Evolutionary conservation across 2,113 vertebrate genomes (phyloP).

Genomic region (Oncorhynchus kisutch): DNA sequence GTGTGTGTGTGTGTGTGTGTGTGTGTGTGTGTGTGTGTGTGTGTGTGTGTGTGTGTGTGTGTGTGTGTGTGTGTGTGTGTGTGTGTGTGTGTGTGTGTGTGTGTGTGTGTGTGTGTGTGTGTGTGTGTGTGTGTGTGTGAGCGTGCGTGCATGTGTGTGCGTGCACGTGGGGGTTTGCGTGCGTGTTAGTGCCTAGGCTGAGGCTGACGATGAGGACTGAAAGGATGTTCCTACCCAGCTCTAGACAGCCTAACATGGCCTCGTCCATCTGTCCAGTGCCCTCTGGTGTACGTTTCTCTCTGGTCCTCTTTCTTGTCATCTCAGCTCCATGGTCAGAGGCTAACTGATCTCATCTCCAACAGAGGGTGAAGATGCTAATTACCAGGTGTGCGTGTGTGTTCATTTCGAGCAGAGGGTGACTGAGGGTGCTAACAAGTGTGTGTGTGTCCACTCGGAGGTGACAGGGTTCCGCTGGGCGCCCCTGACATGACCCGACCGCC

Average conservation of each 20-base stretch:
- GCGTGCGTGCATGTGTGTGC: too few species aligned
- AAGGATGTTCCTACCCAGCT: neutral
- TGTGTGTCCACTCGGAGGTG: neutral
- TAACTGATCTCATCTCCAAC: neutral
- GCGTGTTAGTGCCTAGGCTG: too few species aligned
- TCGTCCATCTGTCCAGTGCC: constrained; percentile 27
- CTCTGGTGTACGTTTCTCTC: neutral
- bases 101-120: neutral
- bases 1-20: too few species aligned
- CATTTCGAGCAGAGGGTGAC: neutral
- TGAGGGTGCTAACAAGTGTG: neutral
- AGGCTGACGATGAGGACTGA: too few species aligned
- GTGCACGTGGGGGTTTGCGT: too few species aligned
- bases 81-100: too few species aligned
- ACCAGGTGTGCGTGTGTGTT: neutral
- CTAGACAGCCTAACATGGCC: neutral
- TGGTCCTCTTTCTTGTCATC: neutral
- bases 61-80: too few species aligned
- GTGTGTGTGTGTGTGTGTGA: too few species aligned
- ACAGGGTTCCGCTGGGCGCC: neutral
- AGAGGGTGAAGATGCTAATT: neutral
- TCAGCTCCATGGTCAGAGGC: neutral
- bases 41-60: too few species aligned
- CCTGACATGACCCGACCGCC: constrained; percentile 26
- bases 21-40: neutral